These are phyloP conservation scores for Hippoglossus hippoglossus DNA, from an alignment of 2,797 vertebrate species.

Conservation along the genomic window DNA sequence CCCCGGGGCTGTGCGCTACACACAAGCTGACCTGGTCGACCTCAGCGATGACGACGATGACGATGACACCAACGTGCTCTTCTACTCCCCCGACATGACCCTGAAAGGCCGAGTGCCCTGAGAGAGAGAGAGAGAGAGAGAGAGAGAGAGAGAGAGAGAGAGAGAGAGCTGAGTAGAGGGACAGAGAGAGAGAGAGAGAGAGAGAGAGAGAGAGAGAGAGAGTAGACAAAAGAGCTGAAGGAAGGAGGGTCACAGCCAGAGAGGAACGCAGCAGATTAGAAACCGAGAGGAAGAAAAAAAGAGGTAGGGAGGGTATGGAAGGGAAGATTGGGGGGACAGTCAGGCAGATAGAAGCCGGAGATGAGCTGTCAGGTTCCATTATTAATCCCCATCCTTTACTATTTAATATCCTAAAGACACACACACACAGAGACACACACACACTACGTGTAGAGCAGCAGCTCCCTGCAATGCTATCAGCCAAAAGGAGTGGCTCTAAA, in stretches of 20 bases:
- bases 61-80: constrained; percentile 84
- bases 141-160: constrained; percentile 4
- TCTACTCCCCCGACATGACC: constrained; percentile 89
- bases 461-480: constrained; percentile 57
- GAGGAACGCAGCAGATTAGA: constrained; percentile 72
- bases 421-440: constrained; percentile 49
- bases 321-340: constrained; percentile 76
- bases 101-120: constrained; percentile 84
- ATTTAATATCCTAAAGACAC: constrained; percentile 83
- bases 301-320: constrained; percentile 70
- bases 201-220: constrained; percentile 2
- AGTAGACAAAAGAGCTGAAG: constrained; percentile 57
- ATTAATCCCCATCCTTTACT: constrained; percentile 84
- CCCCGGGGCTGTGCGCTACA: constrained; percentile 79
- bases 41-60: constrained; percentile 82
- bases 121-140: constrained; percentile 53
- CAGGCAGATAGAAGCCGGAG: constrained; percentile 81
- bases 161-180: constrained; percentile 6
- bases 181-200: constrained; percentile 2
- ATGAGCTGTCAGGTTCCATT: constrained; percentile 85
- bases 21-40: constrained; percentile 73
- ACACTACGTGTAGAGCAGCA: constrained; percentile 63
- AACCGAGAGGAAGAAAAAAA: constrained; percentile 64
- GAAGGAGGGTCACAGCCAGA: constrained; percentile 66
- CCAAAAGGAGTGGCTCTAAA: constrained; percentile 50